Conservation (phyloP, 2,797 vertebrate species). For the Phrynocephalus forsythii region DNA sequence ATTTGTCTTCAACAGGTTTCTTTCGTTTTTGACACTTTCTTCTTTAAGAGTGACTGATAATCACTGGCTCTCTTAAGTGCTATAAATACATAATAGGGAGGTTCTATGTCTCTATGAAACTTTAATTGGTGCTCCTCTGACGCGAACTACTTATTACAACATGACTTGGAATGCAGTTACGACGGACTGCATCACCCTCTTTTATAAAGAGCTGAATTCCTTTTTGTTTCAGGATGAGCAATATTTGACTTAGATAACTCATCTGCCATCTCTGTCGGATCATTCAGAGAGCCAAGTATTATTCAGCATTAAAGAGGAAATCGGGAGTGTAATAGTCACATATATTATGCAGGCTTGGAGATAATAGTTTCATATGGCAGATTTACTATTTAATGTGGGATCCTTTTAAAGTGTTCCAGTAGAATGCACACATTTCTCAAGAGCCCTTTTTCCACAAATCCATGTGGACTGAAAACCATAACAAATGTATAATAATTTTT, state of each 20-base stretch:
- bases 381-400: constrained; percentile 64
- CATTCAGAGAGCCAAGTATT: constrained; percentile 41
- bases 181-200: constrained; percentile 22
- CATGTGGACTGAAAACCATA: constrained; percentile 44
- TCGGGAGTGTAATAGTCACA: constrained; percentile 42
- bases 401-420: constrained; percentile 56
- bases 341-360: constrained; percentile 52
- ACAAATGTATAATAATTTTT: constrained; percentile 58
- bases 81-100: constrained; percentile 49
- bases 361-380: constrained; percentile 60
- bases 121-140: constrained; percentile 36
- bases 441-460: constrained; percentile 50
- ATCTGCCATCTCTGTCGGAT: constrained; percentile 41
- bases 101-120: constrained; percentile 18
- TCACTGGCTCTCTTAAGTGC: constrained; percentile 28
- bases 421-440: constrained; percentile 48
- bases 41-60: constrained; percentile 41
- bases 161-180: constrained; percentile 37
- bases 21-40: constrained; percentile 42
- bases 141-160: constrained; percentile 35
- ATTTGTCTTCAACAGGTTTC: constrained; percentile 56
- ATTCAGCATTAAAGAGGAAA: constrained; percentile 41
- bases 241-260: constrained; percentile 43
- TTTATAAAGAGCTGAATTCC: constrained; percentile 40
- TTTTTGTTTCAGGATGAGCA: constrained; percentile 27